phyloP scores from a whole-genome alignment of 30 jellyfish, hydroid and myxozoan genomes.

The Aurelia aurita complex sp. Pacific region DNA sequence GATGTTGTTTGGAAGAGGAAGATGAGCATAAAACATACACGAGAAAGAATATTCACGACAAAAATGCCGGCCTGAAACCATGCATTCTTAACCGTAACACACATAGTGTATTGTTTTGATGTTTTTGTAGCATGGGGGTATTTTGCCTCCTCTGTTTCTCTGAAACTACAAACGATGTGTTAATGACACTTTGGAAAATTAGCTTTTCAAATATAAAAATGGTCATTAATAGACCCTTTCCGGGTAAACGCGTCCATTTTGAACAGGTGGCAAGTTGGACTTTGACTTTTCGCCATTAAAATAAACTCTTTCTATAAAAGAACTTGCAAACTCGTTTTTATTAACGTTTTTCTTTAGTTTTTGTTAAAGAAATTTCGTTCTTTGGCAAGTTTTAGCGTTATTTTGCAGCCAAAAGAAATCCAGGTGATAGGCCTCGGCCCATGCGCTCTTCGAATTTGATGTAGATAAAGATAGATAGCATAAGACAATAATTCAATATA shows the following conservation, averaged over 20 bases:
- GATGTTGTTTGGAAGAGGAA: too few relatives aligned
- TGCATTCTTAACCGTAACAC: too few relatives aligned
- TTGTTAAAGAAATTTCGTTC: neutral
- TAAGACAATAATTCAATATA: neutral
- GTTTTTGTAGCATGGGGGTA: too few relatives aligned
- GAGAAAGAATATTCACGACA: too few relatives aligned
- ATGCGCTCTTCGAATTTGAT: neutral
- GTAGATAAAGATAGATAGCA: neutral
- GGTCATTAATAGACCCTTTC: constrained; percentile 30
- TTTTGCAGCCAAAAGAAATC: constrained; percentile 1
- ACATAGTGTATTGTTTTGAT: too few relatives aligned
- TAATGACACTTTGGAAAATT: too few relatives aligned
- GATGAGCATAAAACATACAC: too few relatives aligned
- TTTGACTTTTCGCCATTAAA: neutral
- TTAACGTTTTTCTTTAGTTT: constrained; percentile 12
- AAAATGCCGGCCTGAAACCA: too few relatives aligned
- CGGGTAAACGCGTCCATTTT: constrained; percentile 54
- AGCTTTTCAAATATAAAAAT: too few relatives aligned
- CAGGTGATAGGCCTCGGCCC: constrained; percentile 18
- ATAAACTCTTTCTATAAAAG: neutral
- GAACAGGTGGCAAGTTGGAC: constrained; percentile 62
- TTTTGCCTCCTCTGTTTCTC: too few relatives aligned
- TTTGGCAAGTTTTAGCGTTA: constrained; percentile 36
- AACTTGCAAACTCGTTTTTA: constrained; percentile 2
- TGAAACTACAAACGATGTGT: too few relatives aligned